Evolutionary conservation across 2,888 invertebrate genomes (phyloP).

Genomic region (Sicus ferrugineus): DNA sequence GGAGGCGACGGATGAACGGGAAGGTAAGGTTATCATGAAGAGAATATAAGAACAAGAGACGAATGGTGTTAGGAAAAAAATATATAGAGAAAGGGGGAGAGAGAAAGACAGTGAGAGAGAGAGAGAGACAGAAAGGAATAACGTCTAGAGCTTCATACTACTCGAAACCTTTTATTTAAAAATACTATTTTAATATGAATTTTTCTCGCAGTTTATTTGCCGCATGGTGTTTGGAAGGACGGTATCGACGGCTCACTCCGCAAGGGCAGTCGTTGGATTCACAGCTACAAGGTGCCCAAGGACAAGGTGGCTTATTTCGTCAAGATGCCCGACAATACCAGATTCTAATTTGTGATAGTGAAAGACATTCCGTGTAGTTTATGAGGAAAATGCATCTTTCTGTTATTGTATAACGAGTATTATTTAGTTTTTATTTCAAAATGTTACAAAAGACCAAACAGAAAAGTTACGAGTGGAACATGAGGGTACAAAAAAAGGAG

Average conservation of each 20-base stretch:
- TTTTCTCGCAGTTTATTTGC: slow-evolving; percentile 77
- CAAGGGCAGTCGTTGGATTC: slow-evolving; percentile 91
- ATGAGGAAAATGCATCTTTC: background rate
- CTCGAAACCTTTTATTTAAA: no score
- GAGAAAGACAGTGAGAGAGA: no score
- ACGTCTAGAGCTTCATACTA: no score
- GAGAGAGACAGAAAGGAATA: no score
- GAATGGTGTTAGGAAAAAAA: background rate
- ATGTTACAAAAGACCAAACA: background rate
- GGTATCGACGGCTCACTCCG: slow-evolving; percentile 86
- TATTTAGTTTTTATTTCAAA: slow-evolving; percentile 23
- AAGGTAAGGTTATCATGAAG: slow-evolving; percentile 65
- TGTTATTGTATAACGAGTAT: slow-evolving; percentile 18
- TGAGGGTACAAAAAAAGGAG: background rate
- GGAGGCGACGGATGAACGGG: slow-evolving; percentile 74
- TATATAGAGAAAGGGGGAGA: background rate
- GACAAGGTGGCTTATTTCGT: slow-evolving; percentile 85
- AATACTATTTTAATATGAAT: background rate
- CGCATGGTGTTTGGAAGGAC: slow-evolving; percentile 92
- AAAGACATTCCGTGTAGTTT: background rate
- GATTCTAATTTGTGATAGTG: slow-evolving; percentile 66
- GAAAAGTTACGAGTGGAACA: background rate
- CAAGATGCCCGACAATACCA: slow-evolving; percentile 83
- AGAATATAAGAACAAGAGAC: background rate
- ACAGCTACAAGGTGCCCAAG: slow-evolving; percentile 81